Evolutionary conservation across 2,113 vertebrate genomes (phyloP), one percentile per base, ranked within the genome.

Genomic region (Brachyhypopomus occidentalis): DNA sequence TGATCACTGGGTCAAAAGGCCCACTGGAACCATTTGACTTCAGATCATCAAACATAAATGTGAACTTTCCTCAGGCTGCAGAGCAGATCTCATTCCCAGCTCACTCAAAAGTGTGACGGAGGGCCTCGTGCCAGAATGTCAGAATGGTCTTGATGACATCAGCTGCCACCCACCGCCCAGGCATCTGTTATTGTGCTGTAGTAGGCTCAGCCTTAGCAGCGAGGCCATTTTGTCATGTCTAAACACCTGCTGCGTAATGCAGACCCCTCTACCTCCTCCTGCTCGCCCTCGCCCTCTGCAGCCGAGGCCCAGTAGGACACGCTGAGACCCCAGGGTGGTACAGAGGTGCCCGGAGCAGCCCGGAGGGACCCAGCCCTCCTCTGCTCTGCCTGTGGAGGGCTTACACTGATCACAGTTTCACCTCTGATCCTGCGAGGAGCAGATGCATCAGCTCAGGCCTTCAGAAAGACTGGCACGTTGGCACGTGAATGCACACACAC

Each of bases 401-500:
- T 25, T 74, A 14, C 87, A 89, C 88, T 90, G 88, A 90, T 89
- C 88, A 83, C 89, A 89, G 89, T 87, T 89, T 91, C 89, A 92
- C 89, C 90, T 93, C 91, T 93, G 90, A 93, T 91, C 89, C 91
- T 85, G 81, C 52, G 72, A 87, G 88, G 90, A 89, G 88, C 85
- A 90, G 87, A 88, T 87, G 89, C 88, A 90, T 88, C 93, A 92
- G 91, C 92, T 85, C 85, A 91, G 81, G 86, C 83, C 78, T 88
- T 88, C 87, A 85, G 86, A 90, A 92, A 90, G 88, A 87, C 82
- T 88, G 89, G 80, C 88, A 88, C 84, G 22, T n/a, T 89, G 88
- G 91, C 89, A 80, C 87, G 91, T 90, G 91, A 91, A 87, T 77
- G 84, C 88, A 81, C 67, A 41, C 62, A 45, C 45, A 69, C 48